Conservation (phyloP, 2,113 vertebrate species). For the Acanthochromis polyacanthus region DNA sequence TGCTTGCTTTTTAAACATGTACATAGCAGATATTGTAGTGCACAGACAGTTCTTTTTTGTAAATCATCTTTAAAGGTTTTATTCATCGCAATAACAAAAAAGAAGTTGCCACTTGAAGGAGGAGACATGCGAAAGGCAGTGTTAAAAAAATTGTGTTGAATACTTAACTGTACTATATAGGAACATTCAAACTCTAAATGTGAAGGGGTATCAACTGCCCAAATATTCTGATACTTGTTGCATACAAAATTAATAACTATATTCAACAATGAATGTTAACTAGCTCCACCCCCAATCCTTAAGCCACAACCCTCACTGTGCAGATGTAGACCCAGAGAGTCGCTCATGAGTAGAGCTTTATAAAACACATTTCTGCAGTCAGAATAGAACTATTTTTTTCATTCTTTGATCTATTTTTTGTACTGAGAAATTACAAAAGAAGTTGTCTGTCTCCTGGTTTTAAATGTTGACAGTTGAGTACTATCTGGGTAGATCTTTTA, state of each 20-base stretch:
- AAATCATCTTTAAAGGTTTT: constrained; percentile 94
- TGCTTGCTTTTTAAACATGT: constrained; percentile 99
- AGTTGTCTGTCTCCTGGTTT: constrained; percentile 54
- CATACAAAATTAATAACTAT: constrained; percentile 62
- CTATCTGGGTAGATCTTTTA: constrained; percentile 62
- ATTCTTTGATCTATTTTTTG: constrained; percentile 77
- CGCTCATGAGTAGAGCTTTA: constrained; percentile 62
- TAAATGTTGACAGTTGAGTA: constrained; percentile 50
- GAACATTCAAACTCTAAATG: constrained; percentile 66
- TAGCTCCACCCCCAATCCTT: constrained; percentile 71
- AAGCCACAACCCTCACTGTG: constrained; percentile 80
- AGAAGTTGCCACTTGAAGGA: constrained; percentile 79
- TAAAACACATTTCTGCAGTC: constrained; percentile 66
- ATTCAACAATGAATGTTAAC: constrained; percentile 77
- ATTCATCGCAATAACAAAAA: constrained; percentile 96
- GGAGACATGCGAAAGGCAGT: constrained; percentile 48
- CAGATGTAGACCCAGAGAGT: constrained; percentile 75
- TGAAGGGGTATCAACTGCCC: constrained; percentile 79
- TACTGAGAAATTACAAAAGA: constrained; percentile 58
- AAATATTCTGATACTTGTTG: constrained; percentile 68
- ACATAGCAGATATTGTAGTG: constrained; percentile 91
- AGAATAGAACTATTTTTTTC: constrained; percentile 74
- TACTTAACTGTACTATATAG: constrained; percentile 61
- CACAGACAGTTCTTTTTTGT: constrained; percentile 91
- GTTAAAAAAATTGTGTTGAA: constrained; percentile 73